Conservation (phyloP, 2,113 vertebrate species). For the Pygoscelis antarcticus region DNA sequence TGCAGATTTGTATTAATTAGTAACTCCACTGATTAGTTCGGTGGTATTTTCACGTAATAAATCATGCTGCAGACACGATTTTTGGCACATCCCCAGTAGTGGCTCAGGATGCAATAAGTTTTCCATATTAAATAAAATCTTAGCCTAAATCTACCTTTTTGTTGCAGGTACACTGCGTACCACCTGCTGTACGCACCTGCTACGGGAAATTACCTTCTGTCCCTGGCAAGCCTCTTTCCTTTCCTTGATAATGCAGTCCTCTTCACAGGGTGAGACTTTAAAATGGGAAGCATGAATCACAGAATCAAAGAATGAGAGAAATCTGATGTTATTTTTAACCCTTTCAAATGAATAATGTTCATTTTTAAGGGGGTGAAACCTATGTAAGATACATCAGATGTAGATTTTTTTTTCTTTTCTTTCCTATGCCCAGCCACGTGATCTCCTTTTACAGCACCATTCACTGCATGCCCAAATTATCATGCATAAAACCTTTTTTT, state of each 20-base stretch:
- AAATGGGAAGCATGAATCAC: conserved; percentile 53
- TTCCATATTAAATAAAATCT: conserved; percentile 84
- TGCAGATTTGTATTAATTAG: conserved; percentile 96
- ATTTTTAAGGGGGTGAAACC: not conserved
- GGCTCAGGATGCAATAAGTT: conserved; percentile 78
- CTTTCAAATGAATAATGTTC: not conserved
- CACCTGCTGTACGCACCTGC: conserved; percentile 84
- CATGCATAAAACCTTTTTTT: not conserved
- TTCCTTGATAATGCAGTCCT: conserved; percentile 41
- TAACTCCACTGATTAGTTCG: conserved; percentile 89
- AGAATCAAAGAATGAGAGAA: conserved; percentile 7
- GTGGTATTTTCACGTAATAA: conserved; percentile 89
- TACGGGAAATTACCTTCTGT: conserved; percentile 78
- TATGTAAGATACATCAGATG: not conserved
- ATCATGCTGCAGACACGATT: conserved; percentile 84
- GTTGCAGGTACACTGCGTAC: conserved; percentile 76
- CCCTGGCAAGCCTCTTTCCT: conserved; percentile 70
- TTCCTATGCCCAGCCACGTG: not conserved
- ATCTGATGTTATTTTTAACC: conserved; percentile 32
- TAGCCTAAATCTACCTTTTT: conserved; percentile 80
- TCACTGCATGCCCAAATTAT: not conserved
- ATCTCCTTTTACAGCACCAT: not conserved
- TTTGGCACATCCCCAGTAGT: conserved; percentile 83
- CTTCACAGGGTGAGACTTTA: conserved; percentile 48
- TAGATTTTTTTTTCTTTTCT: not conserved